Evolutionary conservation across 1,140 invertebrate genomes (phyloP).

Genomic region (Amphibalanus amphitrite): DNA sequence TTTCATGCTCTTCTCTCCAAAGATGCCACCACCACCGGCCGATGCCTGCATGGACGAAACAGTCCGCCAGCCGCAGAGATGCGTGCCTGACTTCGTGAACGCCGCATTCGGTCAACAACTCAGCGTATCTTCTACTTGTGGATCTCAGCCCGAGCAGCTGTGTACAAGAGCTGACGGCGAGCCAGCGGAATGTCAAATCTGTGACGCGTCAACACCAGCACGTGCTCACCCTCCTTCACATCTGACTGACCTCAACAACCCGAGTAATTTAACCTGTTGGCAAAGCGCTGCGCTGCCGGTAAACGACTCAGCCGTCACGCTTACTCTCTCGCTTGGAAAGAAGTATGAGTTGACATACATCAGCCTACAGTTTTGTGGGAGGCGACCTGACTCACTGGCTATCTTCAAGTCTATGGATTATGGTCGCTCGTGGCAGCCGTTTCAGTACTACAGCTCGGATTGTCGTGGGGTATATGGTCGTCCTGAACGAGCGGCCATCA

Average conservation of each 20-base stretch:
- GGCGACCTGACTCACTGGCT: slow-evolving; percentile 85
- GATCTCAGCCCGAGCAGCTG: slow-evolving; percentile 32
- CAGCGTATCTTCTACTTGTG: slow-evolving; percentile 76
- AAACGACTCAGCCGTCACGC: slow-evolving; percentile 55
- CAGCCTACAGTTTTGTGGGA: slow-evolving; percentile 83
- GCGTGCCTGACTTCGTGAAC: slow-evolving; percentile 95
- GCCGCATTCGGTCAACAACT: slow-evolving; percentile 82
- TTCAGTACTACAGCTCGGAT: slow-evolving; percentile 87
- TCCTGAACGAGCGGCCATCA: slow-evolving; percentile 51
- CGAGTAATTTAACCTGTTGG: slow-evolving; percentile 95
- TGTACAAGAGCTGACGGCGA: slow-evolving; percentile 23
- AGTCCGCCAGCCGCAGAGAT: slow-evolving; percentile 42
- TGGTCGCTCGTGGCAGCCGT: slow-evolving; percentile 82
- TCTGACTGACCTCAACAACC: slow-evolving; percentile 89
- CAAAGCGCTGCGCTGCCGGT: slow-evolving; percentile 60
- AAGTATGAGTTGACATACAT: slow-evolving; percentile 97
- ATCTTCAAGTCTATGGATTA: slow-evolving; percentile 92
- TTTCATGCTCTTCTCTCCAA: slow-evolving; percentile 22
- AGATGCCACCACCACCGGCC: slow-evolving; percentile 20
- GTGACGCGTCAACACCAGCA: slow-evolving; percentile 60
- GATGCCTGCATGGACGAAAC: slow-evolving; percentile 37
- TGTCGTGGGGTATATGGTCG: slow-evolving; percentile 69
- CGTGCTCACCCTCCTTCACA: slow-evolving; percentile 58
- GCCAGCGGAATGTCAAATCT: slow-evolving; percentile 56
- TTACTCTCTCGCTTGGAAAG: slow-evolving; percentile 78